These are phyloP conservation scores for Rotaria socialis DNA, from an alignment of 2,888 invertebrate genomes.

Conservation along the genomic window DNA sequence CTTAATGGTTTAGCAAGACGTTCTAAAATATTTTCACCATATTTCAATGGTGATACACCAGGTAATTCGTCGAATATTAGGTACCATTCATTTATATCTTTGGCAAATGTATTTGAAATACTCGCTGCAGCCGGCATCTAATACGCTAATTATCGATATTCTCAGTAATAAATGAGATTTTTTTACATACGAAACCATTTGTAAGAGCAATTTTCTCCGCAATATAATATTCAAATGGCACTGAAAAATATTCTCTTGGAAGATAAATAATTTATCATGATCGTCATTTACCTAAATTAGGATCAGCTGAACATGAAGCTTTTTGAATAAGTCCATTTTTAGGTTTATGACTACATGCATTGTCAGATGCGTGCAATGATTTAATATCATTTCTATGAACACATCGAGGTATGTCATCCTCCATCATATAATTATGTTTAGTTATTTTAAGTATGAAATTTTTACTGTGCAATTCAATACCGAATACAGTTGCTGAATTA, in stretches of 20 bases:
- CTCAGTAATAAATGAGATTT: neutral
- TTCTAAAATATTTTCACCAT: neutral
- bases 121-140: neutral
- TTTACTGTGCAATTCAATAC: neutral
- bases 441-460: neutral
- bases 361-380: neutral
- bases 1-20: neutral
- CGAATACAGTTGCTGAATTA: neutral
- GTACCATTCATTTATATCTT: neutral
- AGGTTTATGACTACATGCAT: neutral
- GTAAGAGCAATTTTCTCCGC: neutral
- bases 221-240: slow-evolving; percentile 5
- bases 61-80: neutral
- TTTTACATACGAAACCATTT: neutral
- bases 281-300: neutral
- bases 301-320: neutral
- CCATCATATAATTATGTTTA: neutral
- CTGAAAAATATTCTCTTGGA: neutral
- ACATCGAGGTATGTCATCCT: neutral
- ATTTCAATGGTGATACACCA: slow-evolving; percentile 9
- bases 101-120: neutral
- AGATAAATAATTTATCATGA: neutral
- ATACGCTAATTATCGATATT: neutral
- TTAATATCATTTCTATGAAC: neutral
- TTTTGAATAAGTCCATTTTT: neutral